phyloP scores from a whole-genome alignment of 2,888 invertebrate species.

The Erebia palarica region DNA sequence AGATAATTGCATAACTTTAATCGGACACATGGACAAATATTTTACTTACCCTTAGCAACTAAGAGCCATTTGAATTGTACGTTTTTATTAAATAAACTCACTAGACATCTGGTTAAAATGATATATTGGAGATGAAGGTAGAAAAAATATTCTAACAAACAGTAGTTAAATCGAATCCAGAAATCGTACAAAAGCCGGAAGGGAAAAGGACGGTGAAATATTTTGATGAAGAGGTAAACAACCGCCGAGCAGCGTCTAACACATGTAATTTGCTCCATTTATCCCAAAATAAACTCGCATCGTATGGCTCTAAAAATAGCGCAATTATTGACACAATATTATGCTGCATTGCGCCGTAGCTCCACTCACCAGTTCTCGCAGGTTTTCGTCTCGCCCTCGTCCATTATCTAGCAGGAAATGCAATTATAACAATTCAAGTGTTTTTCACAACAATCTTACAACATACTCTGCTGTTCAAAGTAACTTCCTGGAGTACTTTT shows the following conservation, averaged over 20 bases:
- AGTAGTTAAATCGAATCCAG: not conserved
- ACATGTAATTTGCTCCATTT: slow-evolving; percentile 66
- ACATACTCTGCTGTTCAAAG: not conserved
- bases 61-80: not conserved
- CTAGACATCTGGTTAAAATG: not conserved
- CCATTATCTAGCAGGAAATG: slow-evolving; percentile 52
- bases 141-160: not conserved
- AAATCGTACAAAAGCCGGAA: slow-evolving; percentile 1
- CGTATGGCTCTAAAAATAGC: slow-evolving; percentile 70
- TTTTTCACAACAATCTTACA: not conserved
- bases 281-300: slow-evolving; percentile 74
- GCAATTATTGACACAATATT: slow-evolving; percentile 66
- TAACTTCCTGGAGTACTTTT: not conserved
- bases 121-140: slow-evolving; percentile 21
- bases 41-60: not conserved
- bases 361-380: slow-evolving; percentile 80
- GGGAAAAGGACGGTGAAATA: slow-evolving; percentile 5
- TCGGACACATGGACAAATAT: not conserved
- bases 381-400: slow-evolving; percentile 66
- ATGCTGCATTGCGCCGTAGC: slow-evolving; percentile 42
- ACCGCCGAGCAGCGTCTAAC: slow-evolving; percentile 53
- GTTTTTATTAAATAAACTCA: too few relatives aligned
- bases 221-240: slow-evolving; percentile 59
- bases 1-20: slow-evolving; percentile 5
- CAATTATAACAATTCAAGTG: slow-evolving; percentile 3